Base-by-base conservation (phyloP, 92 coral and sea anemone species). In the Zoanthus gigantus region DNA sequence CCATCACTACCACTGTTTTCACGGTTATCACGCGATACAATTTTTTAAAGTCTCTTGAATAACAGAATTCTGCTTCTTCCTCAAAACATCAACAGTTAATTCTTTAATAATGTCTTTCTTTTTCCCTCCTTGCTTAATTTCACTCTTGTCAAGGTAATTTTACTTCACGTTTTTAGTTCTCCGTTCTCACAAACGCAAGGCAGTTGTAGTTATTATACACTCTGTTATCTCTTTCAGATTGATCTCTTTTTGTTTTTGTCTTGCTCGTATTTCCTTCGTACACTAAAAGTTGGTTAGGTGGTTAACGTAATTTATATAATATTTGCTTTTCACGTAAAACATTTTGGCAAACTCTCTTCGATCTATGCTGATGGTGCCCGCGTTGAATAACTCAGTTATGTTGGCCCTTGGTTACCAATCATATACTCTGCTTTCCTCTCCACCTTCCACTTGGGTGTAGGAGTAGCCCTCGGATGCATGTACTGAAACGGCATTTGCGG, bases 401-500 rank as follows among this genome's bases (percentile, higher is more conserved):
- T 91, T 91, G 66, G 88, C 93, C 65, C 86, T 61, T 78, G 91
- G 93, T 76, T 91, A 88, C 84, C 86, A 91, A 79, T 91, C 91
- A 75, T 91, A 90, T 29, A 84, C 79, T 53, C 75, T 74, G 46
- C 78, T n/a, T 46, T 74, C 9, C 60, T 46, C 60, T 74, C 78
- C 78, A 47, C 14, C 58, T 74, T 74, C 58, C 37, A 47, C 46
- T 46, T 74, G 58, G 58, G 78, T 74, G 78, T 74, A 18, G 78
- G 78, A 48, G 37, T 74, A 74, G 31, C 56, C 15, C 78, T 74
- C 60, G 63, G 87, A 2, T 46, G 71, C 82, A 72, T 78, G 77
- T 72, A 87, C 23, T 87, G 90, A 71, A 71, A 37, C 52, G 83
- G 83, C 31, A 72, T 87, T 34, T 87, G 86, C 16, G 68, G 63